Evolutionary conservation across 2,888 invertebrate species (phyloP).

Genomic region (Apantesis nais): DNA sequence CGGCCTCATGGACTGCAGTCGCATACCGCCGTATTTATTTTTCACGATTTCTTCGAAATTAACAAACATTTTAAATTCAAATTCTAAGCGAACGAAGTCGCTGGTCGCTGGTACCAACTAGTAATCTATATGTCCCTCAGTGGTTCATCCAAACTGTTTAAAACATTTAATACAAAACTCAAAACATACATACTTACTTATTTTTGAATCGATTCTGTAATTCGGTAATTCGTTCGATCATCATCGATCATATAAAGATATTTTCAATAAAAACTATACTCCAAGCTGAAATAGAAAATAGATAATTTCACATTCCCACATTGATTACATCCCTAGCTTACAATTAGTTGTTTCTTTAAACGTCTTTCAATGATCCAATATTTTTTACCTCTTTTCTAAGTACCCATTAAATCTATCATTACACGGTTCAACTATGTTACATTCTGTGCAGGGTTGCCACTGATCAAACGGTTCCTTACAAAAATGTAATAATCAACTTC

Average conservation of each 20-base stretch:
- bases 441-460: conserved; percentile 14
- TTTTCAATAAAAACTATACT: conserved; percentile 2
- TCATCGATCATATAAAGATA: neutral
- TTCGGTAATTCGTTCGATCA: too few species aligned
- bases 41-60: too few species aligned
- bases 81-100: too few species aligned
- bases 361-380: conserved; percentile 28
- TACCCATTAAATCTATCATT: conserved; percentile 34
- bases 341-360: conserved; percentile 36
- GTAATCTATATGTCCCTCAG: neutral
- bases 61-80: too few species aligned
- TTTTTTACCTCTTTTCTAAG: conserved; percentile 29
- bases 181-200: neutral
- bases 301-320: conserved; percentile 30
- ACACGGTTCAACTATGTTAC: conserved; percentile 32
- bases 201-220: neutral
- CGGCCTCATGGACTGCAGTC: too few species aligned
- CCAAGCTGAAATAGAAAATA: conserved; percentile 23
- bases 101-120: too few species aligned
- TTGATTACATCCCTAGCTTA: conserved; percentile 22
- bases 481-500: neutral
- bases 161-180: neutral
- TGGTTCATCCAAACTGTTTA: neutral
- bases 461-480: neutral
- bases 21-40: too few species aligned